Evolutionary conservation across 2,888 invertebrate genomes (phyloP).

Genomic region (Morpho helenor): DNA sequence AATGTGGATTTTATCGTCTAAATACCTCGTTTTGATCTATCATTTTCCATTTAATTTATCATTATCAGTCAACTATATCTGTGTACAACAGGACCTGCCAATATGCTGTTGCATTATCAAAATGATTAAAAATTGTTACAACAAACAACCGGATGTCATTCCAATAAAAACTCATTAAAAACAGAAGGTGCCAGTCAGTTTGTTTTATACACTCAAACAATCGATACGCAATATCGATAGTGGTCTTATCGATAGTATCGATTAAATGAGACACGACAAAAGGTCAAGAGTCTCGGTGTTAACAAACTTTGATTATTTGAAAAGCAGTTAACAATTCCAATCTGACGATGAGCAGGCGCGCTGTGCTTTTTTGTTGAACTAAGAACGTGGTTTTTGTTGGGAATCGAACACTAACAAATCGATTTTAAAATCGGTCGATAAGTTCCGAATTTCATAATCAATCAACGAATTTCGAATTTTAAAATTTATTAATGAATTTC

Average conservation of each 20-base stretch:
- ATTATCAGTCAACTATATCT: too few species aligned
- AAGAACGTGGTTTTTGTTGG: slow-evolving; percentile 51
- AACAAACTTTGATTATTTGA: slow-evolving; percentile 44
- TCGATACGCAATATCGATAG: not conserved
- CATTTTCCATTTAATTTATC: too few species aligned
- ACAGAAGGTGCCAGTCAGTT: slow-evolving; percentile 3
- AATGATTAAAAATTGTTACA: too few species aligned
- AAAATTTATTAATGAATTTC: too few species aligned
- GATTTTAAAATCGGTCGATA: slow-evolving; percentile 8
- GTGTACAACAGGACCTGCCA: too few species aligned
- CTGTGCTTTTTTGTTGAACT: slow-evolving; percentile 46
- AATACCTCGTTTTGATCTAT: too few species aligned
- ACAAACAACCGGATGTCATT: not conserved
- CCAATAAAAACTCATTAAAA: slow-evolving; percentile 2
- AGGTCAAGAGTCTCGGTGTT: slow-evolving; percentile 32
- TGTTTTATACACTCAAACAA: not conserved
- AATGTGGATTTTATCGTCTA: too few species aligned
- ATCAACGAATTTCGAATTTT: too few species aligned
- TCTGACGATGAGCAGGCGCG: slow-evolving; percentile 41
- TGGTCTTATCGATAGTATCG: slow-evolving; percentile 1
- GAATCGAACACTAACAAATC: not conserved
- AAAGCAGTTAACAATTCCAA: slow-evolving; percentile 52
- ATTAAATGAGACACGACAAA: slow-evolving; percentile 10
- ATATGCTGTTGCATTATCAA: too few species aligned
- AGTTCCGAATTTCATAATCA: too few species aligned